These are phyloP conservation scores for Olivierus martensii DNA, from an alignment of 1,140 invertebrate genomes.

Conservation along the genomic window DNA sequence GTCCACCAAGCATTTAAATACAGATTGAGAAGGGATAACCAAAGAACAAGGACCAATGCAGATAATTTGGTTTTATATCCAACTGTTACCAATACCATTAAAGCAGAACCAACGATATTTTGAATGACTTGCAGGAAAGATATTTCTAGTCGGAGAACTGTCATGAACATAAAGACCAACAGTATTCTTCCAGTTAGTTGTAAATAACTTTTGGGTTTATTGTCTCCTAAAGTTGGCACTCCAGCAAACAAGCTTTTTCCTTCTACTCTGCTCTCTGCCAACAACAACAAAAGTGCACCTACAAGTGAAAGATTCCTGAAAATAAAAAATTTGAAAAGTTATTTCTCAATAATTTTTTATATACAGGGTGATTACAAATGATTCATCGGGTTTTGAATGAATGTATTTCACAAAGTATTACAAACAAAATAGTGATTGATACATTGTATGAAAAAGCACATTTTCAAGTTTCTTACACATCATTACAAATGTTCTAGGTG, in stretches of 20 bases:
- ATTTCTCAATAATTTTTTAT: too few species aligned
- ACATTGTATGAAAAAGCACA: too few species aligned
- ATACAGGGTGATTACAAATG: too few species aligned
- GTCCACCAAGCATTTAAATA: slow-evolving; percentile 98
- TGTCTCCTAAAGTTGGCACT: slow-evolving; percentile 89
- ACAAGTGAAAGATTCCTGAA: slow-evolving; percentile 89
- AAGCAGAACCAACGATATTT: slow-evolving; percentile 79
- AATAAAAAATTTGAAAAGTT: too few species aligned
- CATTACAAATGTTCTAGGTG: too few species aligned
- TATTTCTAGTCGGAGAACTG: slow-evolving; percentile 83
- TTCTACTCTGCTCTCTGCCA: slow-evolving; percentile 87
- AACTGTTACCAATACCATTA: slow-evolving; percentile 93
- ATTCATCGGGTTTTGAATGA: too few species aligned
- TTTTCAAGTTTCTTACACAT: too few species aligned
- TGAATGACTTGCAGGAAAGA: slow-evolving; percentile 73
- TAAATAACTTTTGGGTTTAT: slow-evolving; percentile 94
- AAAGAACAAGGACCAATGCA: slow-evolving; percentile 79
- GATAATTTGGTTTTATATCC: slow-evolving; percentile 98
- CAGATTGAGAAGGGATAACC: slow-evolving; percentile 65
- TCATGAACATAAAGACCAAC: slow-evolving; percentile 98
- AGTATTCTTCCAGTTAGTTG: slow-evolving; percentile 90
- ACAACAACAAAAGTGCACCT: slow-evolving; percentile 81
- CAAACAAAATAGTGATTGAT: too few species aligned
- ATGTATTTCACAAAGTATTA: too few species aligned
- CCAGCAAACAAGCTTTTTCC: slow-evolving; percentile 86